Evolutionary conservation across 37 sponge, comb jelly and placozoan genomes (phyloP), one percentile per base, ranked within the genome.

Genomic region (Aplysina aerophoba): DNA sequence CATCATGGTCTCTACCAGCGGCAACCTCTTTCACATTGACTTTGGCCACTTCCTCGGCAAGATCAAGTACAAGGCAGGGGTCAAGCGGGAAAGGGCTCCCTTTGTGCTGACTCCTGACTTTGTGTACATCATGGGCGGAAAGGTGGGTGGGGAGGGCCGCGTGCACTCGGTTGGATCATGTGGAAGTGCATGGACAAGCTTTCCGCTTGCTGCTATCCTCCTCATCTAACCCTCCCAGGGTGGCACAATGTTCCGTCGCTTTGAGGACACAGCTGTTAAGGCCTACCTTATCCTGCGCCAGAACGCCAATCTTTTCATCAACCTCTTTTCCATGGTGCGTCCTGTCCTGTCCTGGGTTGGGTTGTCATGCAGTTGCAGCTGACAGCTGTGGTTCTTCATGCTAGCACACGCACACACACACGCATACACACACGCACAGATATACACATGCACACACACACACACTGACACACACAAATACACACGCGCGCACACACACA

Each of bases 21-120:
- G 99, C 0, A 94, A 92, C 82, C 93, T 96, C 68, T 95, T 98
- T 65, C 99, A 98, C 82, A 98, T 98, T 50, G 99, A 98, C 82
- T 98, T 98, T 90, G 99, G 99, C 34, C 99, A 98, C 68, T 98
- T 98, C 81, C 90, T 98, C 5, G 99, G 99, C 4, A 92, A 98
- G 84, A 92, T 79, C 37, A 98, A 98, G 81, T 72, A 83, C 28
- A 87, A 90, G 63, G 55, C 90, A 85, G 94, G 92, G 14, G 71
- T 96, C 34, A 96, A 94, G 30, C 83, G 96, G 31, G 99, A 98
- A 73, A 87, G 91, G 85, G 99, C 94, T 28, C 99, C 99, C 22
- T 98, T 98, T 85, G 96, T 98, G 3, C 88, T 98, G 22, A 98
- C 99, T 15, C 96, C 99, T 31, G 96, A 96, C 83, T 94, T 98